These are phyloP conservation scores for Cheilosia vulpina DNA, from an alignment of 2,888 invertebrate species.

Conservation along the genomic window DNA sequence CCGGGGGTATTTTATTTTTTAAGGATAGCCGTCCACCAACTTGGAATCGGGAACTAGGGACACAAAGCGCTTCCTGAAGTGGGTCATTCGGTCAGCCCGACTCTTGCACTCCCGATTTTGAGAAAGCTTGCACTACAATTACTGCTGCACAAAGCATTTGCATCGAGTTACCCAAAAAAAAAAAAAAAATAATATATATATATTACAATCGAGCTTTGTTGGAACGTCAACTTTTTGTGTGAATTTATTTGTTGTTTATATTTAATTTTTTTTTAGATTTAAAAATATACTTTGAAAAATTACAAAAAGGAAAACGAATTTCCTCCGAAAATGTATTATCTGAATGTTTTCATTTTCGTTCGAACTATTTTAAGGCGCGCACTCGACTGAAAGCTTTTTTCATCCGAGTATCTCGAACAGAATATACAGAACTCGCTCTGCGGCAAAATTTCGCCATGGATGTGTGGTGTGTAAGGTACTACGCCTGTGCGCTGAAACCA, in stretches of 20 bases:
- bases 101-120: constrained; percentile 66
- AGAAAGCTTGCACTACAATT: constrained; percentile 60
- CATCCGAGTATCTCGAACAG: constrained; percentile 57
- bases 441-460: constrained; percentile 51
- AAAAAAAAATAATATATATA: too few species aligned
- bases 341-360: constrained; percentile 75
- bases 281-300: constrained; percentile 34
- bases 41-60: constrained; percentile 20
- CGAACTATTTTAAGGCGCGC: constrained; percentile 75
- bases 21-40: constrained; percentile 35
- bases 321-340: constrained; percentile 55
- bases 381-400: constrained; percentile 75
- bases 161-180: background rate
- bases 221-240: constrained; percentile 21
- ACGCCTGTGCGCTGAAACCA: constrained; percentile 71
- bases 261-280: background rate
- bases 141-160: constrained; percentile 9
- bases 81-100: constrained; percentile 69
- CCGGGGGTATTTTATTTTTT: constrained; percentile 4
- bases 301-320: constrained; percentile 21
- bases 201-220: constrained; percentile 15
- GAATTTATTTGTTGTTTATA: constrained; percentile 6
- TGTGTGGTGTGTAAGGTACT: constrained; percentile 42
- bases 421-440: constrained; percentile 60
- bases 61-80: constrained; percentile 47